Percentiles rank a stretch among this genome's conserved stretches.
Evolutionary conservation across 2,113 vertebrate species (phyloP).

Genomic region (Oryzias melastigma): DNA sequence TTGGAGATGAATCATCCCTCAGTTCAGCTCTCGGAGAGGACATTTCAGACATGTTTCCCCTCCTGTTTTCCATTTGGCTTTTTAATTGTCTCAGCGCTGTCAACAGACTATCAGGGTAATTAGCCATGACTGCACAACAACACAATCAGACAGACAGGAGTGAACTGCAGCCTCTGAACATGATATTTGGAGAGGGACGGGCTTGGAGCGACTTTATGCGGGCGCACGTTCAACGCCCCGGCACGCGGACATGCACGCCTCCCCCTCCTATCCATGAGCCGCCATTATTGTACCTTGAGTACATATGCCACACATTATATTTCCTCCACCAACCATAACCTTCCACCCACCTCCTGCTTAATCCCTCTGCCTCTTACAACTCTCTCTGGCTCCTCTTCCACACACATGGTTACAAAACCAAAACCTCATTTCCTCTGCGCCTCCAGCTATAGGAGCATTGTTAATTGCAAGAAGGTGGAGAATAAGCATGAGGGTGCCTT

Average conservation of each 20-base stretch:
- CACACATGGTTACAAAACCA: constrained; percentile 55
- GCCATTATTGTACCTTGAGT: constrained; percentile 64
- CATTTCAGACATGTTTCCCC: constrained; percentile 64
- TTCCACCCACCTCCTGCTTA: constrained; percentile 65
- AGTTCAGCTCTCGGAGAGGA: constrained; percentile 55
- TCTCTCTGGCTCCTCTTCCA: constrained; percentile 35
- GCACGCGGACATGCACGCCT: constrained; percentile 11
- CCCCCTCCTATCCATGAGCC: constrained; percentile 14
- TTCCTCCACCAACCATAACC: constrained; percentile 76
- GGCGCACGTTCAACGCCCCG: constrained; percentile 24
- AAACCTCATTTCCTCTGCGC: constrained; percentile 78
- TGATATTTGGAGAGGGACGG: constrained; percentile 53
- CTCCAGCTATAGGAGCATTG: constrained; percentile 71
- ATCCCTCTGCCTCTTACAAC: constrained; percentile 64
- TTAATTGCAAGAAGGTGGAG: constrained; percentile 76
- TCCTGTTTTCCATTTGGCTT: constrained; percentile 70
- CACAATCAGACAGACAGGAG: constrained; percentile 66
- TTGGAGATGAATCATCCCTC: constrained; percentile 64
- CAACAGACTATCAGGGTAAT: constrained; percentile 73
- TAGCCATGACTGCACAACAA: constrained; percentile 75
- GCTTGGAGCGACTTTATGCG: constrained; percentile 43
- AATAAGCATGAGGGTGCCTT: constrained; percentile 37
- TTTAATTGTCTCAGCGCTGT: constrained; percentile 75
- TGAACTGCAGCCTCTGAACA: constrained; percentile 60
- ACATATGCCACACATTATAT: constrained; percentile 76